Base-by-base conservation (phyloP, 2,797 vertebrate genomes). In the Euphonia xanthogaster region DNA sequence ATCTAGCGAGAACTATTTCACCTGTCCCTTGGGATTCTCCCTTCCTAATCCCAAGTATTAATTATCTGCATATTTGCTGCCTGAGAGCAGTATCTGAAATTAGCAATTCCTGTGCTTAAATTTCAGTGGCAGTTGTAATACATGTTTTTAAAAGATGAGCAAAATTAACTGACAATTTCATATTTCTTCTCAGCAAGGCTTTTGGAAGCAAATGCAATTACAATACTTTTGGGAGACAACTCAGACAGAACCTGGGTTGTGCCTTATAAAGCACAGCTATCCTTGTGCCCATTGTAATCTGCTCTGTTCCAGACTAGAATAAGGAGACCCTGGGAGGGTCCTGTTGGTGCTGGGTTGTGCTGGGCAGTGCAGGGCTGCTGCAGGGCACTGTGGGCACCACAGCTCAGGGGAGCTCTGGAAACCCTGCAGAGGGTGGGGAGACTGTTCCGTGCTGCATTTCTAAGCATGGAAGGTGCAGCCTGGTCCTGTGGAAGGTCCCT, bases 41-140 rank as follows among this genome's bases (percentile, higher is more conserved):
- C 25, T 65, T 71, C 53, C 55, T 70, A 23, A 75, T 75, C 28
- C 44, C 66, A 62, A 72, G n/a, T 54, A 84, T 55, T 70, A 95
- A 78, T 93, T 94, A 77, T 90, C 79, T 75, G 45, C 50, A 21
- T 77, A 44, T 94, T 88, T 94, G 25, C 75, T 95, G 75, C 48
- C 72, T 82, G 79, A 78, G 65, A 91, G 37, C 28, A 83, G 48
- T 23, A 31, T 62, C 75, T 90, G 79, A 77, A 90, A 86, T 86
- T 24, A 75, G 47, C 42, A 74, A 40, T 78, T 91, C 44, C 60
- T 86, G 19, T 61, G 51, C 62, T 78, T 72, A 50, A 68, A 27
- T 77, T 88, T 80, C 79, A 44, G n/a, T n/a, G 68, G 42, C 68
- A 75, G 28, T 42, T 65, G 28, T 72, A 93, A 75, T 30, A 31